Evolutionary conservation across 2,797 vertebrate species (phyloP).

Genomic region (Periophthalmus magnuspinnatus): DNA sequence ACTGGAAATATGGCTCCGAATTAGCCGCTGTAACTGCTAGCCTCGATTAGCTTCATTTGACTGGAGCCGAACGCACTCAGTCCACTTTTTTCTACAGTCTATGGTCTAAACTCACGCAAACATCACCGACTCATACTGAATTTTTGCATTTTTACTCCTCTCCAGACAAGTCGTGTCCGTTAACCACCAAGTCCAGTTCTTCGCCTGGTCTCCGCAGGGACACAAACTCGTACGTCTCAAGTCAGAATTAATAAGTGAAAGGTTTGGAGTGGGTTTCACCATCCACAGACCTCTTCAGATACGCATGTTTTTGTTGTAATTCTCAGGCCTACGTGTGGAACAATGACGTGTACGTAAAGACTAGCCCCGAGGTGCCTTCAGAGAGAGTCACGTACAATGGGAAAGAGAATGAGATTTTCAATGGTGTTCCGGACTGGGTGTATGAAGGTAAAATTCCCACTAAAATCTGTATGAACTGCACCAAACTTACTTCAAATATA

Average conservation of each 20-base stretch:
- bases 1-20: too few relatives aligned
- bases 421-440: constrained; percentile 96
- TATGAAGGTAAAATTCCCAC: constrained; percentile 85
- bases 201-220: constrained; percentile 88
- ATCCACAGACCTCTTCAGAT: neutral
- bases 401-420: constrained; percentile 82
- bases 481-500: neutral
- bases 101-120: too few relatives aligned
- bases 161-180: constrained; percentile 62
- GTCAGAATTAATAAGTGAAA: neutral
- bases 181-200: constrained; percentile 85
- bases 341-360: constrained; percentile 88
- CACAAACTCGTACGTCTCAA: constrained; percentile 86
- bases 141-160: constrained; percentile 7
- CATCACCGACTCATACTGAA: neutral
- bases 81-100: too few relatives aligned
- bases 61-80: too few relatives aligned
- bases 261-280: neutral
- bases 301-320: constrained; percentile 7
- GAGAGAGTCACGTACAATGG: constrained; percentile 82
- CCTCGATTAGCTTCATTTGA: too few relatives aligned
- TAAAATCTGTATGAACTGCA: neutral
- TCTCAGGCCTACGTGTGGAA: constrained; percentile 87
- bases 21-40: too few relatives aligned
- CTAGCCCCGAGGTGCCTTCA: constrained; percentile 63